Evolutionary conservation across 2,888 invertebrate genomes (phyloP), one percentile per base, ranked within the genome.

Genomic region (Drosophila borborema): DNA sequence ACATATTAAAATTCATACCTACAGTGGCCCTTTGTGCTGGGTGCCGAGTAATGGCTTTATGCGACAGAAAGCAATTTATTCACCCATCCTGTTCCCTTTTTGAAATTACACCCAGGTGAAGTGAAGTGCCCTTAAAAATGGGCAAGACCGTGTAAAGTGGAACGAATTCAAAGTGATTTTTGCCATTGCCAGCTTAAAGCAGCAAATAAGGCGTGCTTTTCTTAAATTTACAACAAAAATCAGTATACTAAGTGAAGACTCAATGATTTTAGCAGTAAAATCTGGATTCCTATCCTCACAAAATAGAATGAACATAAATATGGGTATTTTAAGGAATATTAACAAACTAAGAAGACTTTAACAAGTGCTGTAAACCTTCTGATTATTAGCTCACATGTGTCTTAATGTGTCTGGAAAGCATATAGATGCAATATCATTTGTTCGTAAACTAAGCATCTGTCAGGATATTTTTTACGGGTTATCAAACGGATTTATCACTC

Each of bases 51-150:
- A 88, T 86, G 81, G 82, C 72, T 76, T 89, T 79, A 81, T 89
- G 82, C 86, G 83, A 68, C 81, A 82, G 79, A 87, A 87, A 79
- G 82, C 86, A 86, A 86, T 86, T 86, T 86, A 86, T 89, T 85
- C 75, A 70, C 73, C 71, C 87, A 86, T 85, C 90, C 88, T 77
- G 73, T 85, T 89, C 82, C 82, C 84, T 74, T 73, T 69, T 82
- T 67, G 60, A 70, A 82, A 74, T 75, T 68, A 72, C 75, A 58
- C 59, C 56, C 69, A 63, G 72, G 45, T 63, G 62, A 62, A 72
- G 38, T 59, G 61, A 59, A 66, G 66, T 59, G 58, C 62, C 60
- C 53, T 46, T 64, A 31, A 75, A 60, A 70, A 60, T 58, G 61
- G 56, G 43, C 28, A 48, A 28, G 28, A 14, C 40, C 20, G 40